phyloP scores from a whole-genome alignment of 2,888 invertebrate genomes.

The Plemyria rubiginata region DNA sequence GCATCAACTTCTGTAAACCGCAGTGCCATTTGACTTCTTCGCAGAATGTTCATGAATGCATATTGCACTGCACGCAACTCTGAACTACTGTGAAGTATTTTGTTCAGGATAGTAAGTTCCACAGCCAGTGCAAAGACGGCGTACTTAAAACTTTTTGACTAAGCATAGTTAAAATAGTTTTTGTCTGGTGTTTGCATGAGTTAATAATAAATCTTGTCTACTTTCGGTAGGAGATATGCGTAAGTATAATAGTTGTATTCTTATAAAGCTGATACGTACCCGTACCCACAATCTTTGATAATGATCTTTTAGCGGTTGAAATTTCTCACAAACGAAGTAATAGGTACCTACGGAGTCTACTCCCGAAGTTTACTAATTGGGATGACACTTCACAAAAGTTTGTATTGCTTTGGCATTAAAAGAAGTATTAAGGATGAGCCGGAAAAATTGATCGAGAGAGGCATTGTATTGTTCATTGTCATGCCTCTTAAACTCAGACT shows the following conservation, averaged over 20 bases:
- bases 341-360: constrained; percentile 33
- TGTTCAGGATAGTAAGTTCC: constrained; percentile 3
- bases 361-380: constrained; percentile 50
- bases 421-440: constrained; percentile 42
- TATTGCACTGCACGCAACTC: constrained; percentile 3
- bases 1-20: constrained; percentile 12
- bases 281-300: not conserved
- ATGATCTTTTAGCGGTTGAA: constrained; percentile 1
- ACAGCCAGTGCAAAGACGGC: not conserved
- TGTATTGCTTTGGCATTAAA: constrained; percentile 51
- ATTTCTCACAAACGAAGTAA: constrained; percentile 36
- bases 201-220: not conserved
- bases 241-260: not conserved
- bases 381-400: constrained; percentile 53
- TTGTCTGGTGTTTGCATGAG: not conserved
- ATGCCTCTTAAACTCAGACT: constrained; percentile 32
- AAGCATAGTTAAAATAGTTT: not conserved
- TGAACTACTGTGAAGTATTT: not conserved
- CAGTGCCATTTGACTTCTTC: constrained; percentile 1
- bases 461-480: constrained; percentile 41
- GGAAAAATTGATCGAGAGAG: constrained; percentile 39
- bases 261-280: not conserved
- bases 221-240: not conserved
- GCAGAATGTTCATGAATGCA: constrained; percentile 4
- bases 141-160: not conserved